phyloP scores from a whole-genome alignment of 1,140 invertebrate species.

The Pseudobourletiella spinata region DNA sequence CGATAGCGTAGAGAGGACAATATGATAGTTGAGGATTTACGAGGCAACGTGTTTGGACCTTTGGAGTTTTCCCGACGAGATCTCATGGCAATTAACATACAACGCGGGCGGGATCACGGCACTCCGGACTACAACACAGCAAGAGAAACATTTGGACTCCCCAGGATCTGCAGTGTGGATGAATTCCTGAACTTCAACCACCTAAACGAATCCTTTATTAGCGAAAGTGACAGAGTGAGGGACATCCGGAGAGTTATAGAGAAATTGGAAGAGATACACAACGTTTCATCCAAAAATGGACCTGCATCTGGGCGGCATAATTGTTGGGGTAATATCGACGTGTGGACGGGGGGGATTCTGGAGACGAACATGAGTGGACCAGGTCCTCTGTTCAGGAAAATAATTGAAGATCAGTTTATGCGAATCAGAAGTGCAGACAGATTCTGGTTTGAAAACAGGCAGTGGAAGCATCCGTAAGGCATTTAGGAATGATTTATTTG shows the following conservation, averaged over 20 bases:
- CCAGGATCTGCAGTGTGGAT: conserved; percentile 35
- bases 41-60: conserved; percentile 54
- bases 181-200: conserved; percentile 39
- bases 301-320: no score
- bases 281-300: background rate
- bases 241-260: conserved; percentile 8
- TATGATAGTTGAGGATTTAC: conserved; percentile 54
- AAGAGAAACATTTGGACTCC: conserved; percentile 46
- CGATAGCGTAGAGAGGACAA: conserved; percentile 48
- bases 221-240: background rate
- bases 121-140: conserved; percentile 52
- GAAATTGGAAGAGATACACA: conserved; percentile 22
- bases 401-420: conserved; percentile 50
- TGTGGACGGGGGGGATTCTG: conserved; percentile 60
- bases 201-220: conserved; percentile 26
- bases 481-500: no score
- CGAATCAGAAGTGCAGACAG: conserved; percentile 49
- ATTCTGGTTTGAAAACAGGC: conserved; percentile 52
- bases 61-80: conserved; percentile 59
- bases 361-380: conserved; percentile 51
- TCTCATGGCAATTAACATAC: conserved; percentile 56
- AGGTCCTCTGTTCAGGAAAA: conserved; percentile 51
- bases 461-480: conserved; percentile 44
- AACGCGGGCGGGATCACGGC: conserved; percentile 51
- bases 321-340: conserved; percentile 49